A percentile compares a stretch with the other conserved stretches of the same genome.
phyloP scores from a whole-genome alignment of 2,113 vertebrate species.

The Cinclus mexicanus region DNA sequence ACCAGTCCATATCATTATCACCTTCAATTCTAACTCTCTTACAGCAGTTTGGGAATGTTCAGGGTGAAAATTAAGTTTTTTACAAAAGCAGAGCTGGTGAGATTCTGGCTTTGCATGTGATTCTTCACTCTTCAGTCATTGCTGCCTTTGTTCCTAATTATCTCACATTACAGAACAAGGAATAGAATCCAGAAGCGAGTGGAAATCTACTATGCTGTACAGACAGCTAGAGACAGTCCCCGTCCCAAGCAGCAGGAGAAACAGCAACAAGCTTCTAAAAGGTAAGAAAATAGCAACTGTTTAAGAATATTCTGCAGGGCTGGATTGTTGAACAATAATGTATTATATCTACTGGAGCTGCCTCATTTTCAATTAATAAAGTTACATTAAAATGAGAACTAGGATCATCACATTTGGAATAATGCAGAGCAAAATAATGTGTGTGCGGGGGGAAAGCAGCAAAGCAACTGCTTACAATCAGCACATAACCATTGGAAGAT shows the following conservation, averaged over 20 bases:
- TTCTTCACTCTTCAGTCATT: not conserved
- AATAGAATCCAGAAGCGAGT: not conserved
- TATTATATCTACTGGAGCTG: not conserved
- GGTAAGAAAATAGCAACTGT: not conserved
- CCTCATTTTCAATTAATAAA: not conserved
- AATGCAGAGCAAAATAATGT: not conserved
- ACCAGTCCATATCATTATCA: slow-evolving; percentile 61
- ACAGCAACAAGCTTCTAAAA: not conserved
- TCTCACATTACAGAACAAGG: not conserved
- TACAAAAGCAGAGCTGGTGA: not conserved
- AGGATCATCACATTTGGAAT: not conserved
- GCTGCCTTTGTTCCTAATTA: not conserved
- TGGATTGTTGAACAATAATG: not conserved
- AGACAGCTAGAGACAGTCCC: not conserved
- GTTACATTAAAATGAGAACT: not conserved
- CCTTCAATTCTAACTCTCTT: slow-evolving; percentile 27
- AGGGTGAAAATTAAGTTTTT: slow-evolving; percentile 21
- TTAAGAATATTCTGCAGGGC: not conserved
- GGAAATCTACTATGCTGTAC: not conserved
- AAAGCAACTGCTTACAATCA: not conserved
- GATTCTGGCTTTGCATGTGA: not conserved
- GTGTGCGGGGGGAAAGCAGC: not conserved
- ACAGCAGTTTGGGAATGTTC: slow-evolving; percentile 28
- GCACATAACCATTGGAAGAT: not conserved
- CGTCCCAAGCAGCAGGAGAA: not conserved